Evolutionary conservation across 2,888 invertebrate species (phyloP).

Genomic region (Litoditis marina): DNA sequence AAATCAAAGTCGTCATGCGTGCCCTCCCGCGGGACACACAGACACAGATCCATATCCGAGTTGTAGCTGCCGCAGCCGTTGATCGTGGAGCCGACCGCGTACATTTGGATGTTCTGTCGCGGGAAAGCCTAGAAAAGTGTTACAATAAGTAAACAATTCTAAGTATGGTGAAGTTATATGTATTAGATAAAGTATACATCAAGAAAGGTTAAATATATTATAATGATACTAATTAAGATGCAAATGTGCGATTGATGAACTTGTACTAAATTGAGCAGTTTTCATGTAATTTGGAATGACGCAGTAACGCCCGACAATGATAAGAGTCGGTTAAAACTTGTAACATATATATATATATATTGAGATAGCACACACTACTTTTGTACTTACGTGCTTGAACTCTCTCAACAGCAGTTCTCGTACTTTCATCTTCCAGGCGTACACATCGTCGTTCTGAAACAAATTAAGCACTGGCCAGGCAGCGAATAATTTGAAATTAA

Average conservation of each 20-base stretch:
- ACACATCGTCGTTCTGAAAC: constrained; percentile 4
- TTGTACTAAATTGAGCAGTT: too few species aligned
- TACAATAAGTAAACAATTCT: too few species aligned
- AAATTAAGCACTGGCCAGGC: too few species aligned
- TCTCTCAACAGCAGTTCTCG: constrained; percentile 15
- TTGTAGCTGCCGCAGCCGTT: constrained; percentile 59
- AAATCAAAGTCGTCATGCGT: neutral
- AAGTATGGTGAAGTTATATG: too few species aligned
- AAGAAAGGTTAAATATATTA: neutral
- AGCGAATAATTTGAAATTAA: too few species aligned
- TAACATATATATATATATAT: too few species aligned
- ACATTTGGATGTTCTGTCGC: constrained; percentile 8
- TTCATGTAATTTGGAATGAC: too few species aligned
- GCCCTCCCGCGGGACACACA: constrained; percentile 23
- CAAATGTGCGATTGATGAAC: too few species aligned
- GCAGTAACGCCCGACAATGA: too few species aligned
- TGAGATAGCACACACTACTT: too few species aligned
- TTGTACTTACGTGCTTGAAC: constrained; percentile 17
- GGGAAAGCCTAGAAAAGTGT: too few species aligned
- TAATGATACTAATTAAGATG: neutral
- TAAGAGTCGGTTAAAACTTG: too few species aligned
- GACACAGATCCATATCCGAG: constrained; percentile 60
- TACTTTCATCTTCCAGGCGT: constrained; percentile 24
- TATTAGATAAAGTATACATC: neutral
- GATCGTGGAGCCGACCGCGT: constrained; percentile 53